Evolutionary conservation across 1,140 invertebrate species (phyloP).

Genomic region (Platyscapa corneri): DNA sequence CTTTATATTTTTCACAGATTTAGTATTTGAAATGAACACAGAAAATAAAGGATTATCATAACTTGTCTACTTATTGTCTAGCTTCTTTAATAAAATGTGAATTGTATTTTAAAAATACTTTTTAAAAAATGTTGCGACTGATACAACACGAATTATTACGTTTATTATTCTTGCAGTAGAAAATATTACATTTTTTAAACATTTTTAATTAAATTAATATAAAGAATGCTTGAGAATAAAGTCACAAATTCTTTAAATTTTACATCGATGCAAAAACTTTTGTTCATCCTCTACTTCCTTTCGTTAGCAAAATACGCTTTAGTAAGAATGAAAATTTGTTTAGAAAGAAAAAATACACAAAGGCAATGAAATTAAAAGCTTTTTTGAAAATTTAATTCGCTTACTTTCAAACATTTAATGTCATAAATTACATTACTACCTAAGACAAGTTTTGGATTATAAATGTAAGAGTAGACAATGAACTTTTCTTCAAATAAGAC

Average conservation of each 20-base stretch:
- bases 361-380: conserved; percentile 41
- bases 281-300: conserved; percentile 12
- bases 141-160: not conserved
- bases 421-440: conserved; percentile 57
- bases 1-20: not conserved
- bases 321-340: conserved; percentile 7
- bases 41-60: conserved; percentile 8
- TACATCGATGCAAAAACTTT: not conserved
- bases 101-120: not conserved
- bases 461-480: conserved; percentile 54
- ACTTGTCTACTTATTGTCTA: conserved; percentile 42
- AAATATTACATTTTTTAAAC: conserved; percentile 5
- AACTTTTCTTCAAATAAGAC: conserved; percentile 53
- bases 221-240: not conserved
- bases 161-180: conserved; percentile 5
- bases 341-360: conserved; percentile 49
- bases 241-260: conserved; percentile 17
- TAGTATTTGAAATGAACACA: conserved; percentile 11
- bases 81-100: not conserved
- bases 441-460: conserved; percentile 58
- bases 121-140: not conserved
- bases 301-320: conserved; percentile 14
- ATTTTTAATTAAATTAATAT: not conserved
- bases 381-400: conserved; percentile 52
- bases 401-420: conserved; percentile 56